Conservation (phyloP, 2,888 invertebrate species). For the Spisula subtruncata region DNA sequence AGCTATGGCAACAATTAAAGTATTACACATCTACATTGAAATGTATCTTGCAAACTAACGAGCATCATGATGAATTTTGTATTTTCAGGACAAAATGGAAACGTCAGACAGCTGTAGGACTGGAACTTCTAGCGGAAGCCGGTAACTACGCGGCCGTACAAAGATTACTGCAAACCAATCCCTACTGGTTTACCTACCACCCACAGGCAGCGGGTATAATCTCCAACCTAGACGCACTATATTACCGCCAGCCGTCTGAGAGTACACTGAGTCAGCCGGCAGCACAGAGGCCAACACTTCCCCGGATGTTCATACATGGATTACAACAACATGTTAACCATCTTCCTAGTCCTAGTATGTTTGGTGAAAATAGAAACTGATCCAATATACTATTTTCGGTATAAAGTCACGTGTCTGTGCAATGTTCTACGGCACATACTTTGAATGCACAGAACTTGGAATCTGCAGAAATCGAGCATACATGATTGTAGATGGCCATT, state of each 20-base stretch:
- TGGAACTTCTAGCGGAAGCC: conserved; percentile 98
- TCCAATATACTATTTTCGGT: neutral
- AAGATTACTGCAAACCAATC: conserved; percentile 90
- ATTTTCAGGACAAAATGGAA: conserved; percentile 98
- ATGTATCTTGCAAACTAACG: too few species aligned
- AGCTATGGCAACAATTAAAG: too few species aligned
- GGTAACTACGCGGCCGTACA: conserved; percentile 99
- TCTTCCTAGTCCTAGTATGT: conserved; percentile 77
- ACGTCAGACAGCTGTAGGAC: conserved; percentile 98
- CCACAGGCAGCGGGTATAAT: conserved; percentile 84
- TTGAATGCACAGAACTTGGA: neutral
- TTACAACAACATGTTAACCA: conserved; percentile 84
- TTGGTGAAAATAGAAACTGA: conserved; percentile 77
- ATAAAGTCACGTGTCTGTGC: conserved; percentile 1
- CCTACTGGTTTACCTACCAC: conserved; percentile 88
- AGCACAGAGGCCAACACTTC: conserved; percentile 82
- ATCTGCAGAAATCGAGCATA: neutral
- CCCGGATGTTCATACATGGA: conserved; percentile 85
- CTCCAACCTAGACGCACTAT: conserved; percentile 84
- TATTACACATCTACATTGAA: too few species aligned
- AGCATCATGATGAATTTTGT: too few species aligned
- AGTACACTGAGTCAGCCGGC: conserved; percentile 63
- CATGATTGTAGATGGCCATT: too few species aligned
- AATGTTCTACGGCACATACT: neutral
- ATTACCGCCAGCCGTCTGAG: conserved; percentile 73